These are phyloP conservation scores for Crotalus horridus DNA, from an alignment of 2,113 vertebrate genomes.

Conservation along the genomic window DNA sequence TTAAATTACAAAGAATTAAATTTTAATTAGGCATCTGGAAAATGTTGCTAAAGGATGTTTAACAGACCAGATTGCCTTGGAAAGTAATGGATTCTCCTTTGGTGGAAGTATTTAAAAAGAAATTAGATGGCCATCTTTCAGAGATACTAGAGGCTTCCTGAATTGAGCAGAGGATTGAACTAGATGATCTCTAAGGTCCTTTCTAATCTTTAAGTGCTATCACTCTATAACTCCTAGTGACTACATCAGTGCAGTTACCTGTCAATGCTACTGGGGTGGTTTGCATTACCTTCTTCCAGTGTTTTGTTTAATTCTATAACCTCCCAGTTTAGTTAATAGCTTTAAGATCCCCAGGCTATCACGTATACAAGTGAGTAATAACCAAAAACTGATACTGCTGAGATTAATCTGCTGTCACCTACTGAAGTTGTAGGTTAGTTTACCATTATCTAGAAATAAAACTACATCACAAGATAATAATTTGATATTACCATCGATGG, in stretches of 20 bases:
- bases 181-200: neutral
- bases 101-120: neutral
- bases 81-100: neutral
- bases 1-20: neutral
- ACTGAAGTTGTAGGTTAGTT: neutral
- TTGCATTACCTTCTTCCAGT: neutral
- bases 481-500: conserved; percentile 85
- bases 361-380: neutral
- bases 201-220: neutral
- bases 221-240: neutral
- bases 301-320: neutral
- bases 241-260: neutral
- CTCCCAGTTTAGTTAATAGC: neutral
- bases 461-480: neutral
- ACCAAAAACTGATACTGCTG: neutral
- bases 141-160: neutral
- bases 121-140: neutral
- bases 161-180: neutral
- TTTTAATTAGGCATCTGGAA: neutral
- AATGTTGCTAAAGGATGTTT: neutral
- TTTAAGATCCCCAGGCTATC: neutral
- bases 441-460: neutral
- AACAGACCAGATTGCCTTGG: neutral
- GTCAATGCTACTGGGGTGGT: neutral
- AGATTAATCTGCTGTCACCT: neutral